Evolutionary conservation across 2,113 vertebrate species (phyloP).

Genomic region (Alces alces): DNA sequence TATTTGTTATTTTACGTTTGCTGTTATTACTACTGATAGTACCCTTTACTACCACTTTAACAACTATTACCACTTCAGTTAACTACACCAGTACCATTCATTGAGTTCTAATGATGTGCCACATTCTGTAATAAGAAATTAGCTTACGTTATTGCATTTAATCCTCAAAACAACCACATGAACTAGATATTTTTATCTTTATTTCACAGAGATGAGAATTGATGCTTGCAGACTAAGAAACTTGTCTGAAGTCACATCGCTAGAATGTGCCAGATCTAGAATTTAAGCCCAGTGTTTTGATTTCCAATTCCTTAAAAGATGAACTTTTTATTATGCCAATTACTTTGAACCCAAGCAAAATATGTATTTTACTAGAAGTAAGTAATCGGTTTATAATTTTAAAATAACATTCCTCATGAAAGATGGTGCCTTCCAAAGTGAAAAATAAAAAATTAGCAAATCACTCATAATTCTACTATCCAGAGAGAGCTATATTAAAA

Average conservation of each 20-base stretch:
- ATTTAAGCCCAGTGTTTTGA: constrained; percentile 13
- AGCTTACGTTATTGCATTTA: not conserved
- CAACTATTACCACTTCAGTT: not conserved
- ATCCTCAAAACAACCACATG: not conserved
- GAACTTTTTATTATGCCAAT: not conserved
- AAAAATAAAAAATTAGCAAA: not conserved
- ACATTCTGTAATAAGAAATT: not conserved
- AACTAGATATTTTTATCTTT: not conserved
- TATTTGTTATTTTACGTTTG: not conserved
- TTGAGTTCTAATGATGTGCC: not conserved
- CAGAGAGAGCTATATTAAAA: not conserved
- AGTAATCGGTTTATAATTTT: not conserved
- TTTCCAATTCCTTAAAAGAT: not conserved
- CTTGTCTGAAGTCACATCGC: not conserved
- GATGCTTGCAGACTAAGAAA: not conserved
- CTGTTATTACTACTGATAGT: not conserved
- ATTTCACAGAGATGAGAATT: not conserved
- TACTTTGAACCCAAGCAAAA: not conserved
- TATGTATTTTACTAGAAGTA: not conserved
- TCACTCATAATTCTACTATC: not conserved
- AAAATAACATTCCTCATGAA: not conserved
- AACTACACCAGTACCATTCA: not conserved
- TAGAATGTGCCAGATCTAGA: not conserved
- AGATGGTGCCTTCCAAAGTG: not conserved
- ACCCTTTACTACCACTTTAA: not conserved